A percentile compares a stretch with the other conserved stretches of the same genome.
Evolutionary conservation across 2,113 vertebrate genomes (phyloP).

Genomic region (Rhinolophus ferrumequinum): DNA sequence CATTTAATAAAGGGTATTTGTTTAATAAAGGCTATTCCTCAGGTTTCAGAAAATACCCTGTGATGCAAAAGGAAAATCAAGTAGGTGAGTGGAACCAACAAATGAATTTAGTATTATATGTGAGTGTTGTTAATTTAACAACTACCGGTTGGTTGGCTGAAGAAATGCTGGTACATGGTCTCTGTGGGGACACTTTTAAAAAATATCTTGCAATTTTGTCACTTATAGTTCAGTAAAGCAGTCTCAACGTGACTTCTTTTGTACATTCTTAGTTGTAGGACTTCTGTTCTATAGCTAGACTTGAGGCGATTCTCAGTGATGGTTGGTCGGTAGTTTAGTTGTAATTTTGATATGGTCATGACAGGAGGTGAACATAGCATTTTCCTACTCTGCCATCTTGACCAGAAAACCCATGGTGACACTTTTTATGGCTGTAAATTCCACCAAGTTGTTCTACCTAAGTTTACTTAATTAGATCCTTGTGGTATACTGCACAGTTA

Average conservation of each 20-base stretch:
- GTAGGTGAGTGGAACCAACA: not conserved
- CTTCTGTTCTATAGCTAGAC: no score
- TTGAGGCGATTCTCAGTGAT: no score
- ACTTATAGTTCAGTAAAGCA: no score
- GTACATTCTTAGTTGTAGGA: no score
- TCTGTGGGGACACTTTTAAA: not conserved
- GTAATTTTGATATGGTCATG: no score
- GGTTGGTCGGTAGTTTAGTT: no score
- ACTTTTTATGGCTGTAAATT: not conserved
- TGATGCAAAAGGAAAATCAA: not conserved
- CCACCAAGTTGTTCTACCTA: not conserved
- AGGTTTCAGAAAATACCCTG: not conserved
- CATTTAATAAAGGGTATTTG: not conserved
- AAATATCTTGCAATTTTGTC: no score
- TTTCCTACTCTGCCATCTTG: no score
- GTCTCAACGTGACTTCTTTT: no score
- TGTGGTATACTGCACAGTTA: not conserved
- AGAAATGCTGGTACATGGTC: no score
- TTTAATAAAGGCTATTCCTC: not conserved
- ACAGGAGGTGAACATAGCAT: no score
- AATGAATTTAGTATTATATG: not conserved
- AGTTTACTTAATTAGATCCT: not conserved
- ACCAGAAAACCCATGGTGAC: not conserved
- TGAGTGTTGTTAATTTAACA: not conserved
- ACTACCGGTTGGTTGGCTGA: not conserved